A percentile compares a stretch with the other conserved stretches of the same genome.
Conservation (phyloP, 1,140 invertebrate genomes). For the silkworm (Bombyx mori) region ASM3026992v2 NC_085119.1:16523001-16523500, state of each 20-base stretch:
- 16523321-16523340: constrained; percentile 20
- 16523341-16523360: constrained; percentile 20
- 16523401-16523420: constrained; percentile 10
- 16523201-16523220: constrained; percentile 8
- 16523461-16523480: constrained; percentile 56
- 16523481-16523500: constrained; percentile 71
- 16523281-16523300: constrained; percentile 14
- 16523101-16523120: no score
- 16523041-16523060: no score
- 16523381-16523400: no score
- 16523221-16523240: constrained; percentile 18
- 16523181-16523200: constrained; percentile 6
- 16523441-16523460: not conserved
- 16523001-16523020: no score
- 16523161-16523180: not conserved
- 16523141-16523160: no score
- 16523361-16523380: constrained; percentile 9
- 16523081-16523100: no score
- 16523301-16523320: constrained; percentile 21
- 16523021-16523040: no score
- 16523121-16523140: no score
- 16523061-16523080: no score
- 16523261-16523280: constrained; percentile 7
- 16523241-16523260: constrained; percentile 12
- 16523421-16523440: constrained; percentile 11